Conservation (phyloP, 2,888 invertebrate genomes). For the Scrobipalpa costella region DNA sequence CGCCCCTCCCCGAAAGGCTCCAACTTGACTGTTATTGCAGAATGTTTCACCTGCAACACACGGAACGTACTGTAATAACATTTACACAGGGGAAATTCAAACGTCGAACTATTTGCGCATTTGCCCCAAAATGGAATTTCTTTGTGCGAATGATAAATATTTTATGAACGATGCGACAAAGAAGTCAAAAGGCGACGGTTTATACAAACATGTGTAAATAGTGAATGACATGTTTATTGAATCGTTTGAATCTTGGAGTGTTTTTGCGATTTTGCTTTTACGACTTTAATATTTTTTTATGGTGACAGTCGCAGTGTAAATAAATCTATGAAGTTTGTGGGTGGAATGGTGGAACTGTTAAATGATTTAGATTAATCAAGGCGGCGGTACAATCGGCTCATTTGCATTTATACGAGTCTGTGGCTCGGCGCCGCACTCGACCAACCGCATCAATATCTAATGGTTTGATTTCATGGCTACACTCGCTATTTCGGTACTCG, state of each 20-base stretch:
- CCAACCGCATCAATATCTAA: conserved; percentile 58
- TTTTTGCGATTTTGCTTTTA: conserved; percentile 8
- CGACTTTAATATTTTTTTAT: conserved; percentile 8
- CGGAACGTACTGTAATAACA: conserved; percentile 70
- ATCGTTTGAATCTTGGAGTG: background rate
- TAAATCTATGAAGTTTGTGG: conserved; percentile 9
- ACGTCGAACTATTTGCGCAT: conserved; percentile 77
- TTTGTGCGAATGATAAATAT: conserved; percentile 75
- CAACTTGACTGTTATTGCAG: conserved; percentile 60
- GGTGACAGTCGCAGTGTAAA: background rate
- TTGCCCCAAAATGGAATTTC: conserved; percentile 75
- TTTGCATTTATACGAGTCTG: conserved; percentile 68
- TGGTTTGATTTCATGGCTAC: conserved; percentile 42
- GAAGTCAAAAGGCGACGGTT: conserved; percentile 57
- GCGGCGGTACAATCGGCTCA: conserved; percentile 63
- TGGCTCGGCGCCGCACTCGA: conserved; percentile 49
- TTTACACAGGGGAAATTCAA: conserved; percentile 79
- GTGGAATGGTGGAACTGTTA: conserved; percentile 39
- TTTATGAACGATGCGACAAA: conserved; percentile 71
- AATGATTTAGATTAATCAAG: conserved; percentile 69
- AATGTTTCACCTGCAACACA: conserved; percentile 70
- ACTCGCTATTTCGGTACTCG: conserved; percentile 32
- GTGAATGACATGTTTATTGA: conserved; percentile 37
- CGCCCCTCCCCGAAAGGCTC: conserved; percentile 21
- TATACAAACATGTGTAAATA: conserved; percentile 53